A percentile compares a stretch with the other conserved stretches of the same genome.
Conservation (phyloP, 2,113 vertebrate genomes). For the Pantherophis guttatus region DNA sequence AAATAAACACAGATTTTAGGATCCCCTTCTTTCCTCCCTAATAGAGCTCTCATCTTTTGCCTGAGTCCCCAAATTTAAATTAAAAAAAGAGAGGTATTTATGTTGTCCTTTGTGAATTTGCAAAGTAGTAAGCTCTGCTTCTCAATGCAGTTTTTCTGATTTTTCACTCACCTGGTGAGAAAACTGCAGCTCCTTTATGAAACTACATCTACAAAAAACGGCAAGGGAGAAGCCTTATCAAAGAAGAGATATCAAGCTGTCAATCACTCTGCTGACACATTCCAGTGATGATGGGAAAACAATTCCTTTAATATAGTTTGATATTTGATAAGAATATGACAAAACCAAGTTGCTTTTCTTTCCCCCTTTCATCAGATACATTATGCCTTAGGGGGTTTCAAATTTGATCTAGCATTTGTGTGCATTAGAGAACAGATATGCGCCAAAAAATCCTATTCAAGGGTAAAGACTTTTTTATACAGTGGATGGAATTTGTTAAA, state of each 20-base stretch:
- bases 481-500: conserved; percentile 40
- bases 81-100: conserved; percentile 37
- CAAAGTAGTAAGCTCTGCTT: conserved; percentile 55
- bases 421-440: conserved; percentile 52
- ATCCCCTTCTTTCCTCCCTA: conserved; percentile 26
- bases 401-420: conserved; percentile 65
- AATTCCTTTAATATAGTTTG: conserved; percentile 75
- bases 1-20: not conserved
- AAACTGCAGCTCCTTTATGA: conserved; percentile 71
- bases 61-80: conserved; percentile 39
- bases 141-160: conserved; percentile 57
- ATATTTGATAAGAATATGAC: conserved; percentile 72
- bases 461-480: conserved; percentile 16
- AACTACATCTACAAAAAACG: conserved; percentile 68
- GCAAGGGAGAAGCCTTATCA: conserved; percentile 72
- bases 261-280: conserved; percentile 59
- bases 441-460: conserved; percentile 27
- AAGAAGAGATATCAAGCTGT: conserved; percentile 71
- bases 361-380: conserved; percentile 63
- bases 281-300: conserved; percentile 70
- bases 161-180: conserved; percentile 57
- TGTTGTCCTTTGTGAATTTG: conserved; percentile 61
- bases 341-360: conserved; percentile 57
- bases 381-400: conserved; percentile 64
- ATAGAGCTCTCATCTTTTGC: conserved; percentile 46